Percentiles rank a stretch among this genome's conserved stretches.
Evolutionary conservation across 2,113 vertebrate species (phyloP).

Genomic region (Osmerus mordax): DNA sequence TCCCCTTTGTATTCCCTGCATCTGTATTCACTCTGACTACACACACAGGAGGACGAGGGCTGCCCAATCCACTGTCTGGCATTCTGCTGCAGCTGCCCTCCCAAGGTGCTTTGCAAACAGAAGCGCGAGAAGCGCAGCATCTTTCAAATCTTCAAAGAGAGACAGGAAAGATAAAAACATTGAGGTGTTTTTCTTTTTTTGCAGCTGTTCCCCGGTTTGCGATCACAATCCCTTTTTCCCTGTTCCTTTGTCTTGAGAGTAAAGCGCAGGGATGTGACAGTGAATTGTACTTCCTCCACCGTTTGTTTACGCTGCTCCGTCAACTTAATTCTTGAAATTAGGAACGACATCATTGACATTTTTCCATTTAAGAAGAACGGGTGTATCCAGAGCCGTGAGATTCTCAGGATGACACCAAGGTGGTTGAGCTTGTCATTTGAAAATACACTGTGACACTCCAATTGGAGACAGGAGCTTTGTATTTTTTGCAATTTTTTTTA

Average conservation of each 20-base stretch:
- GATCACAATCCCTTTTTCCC: conserved; percentile 76
- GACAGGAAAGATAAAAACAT: conserved; percentile 65
- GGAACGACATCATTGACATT: conserved; percentile 70
- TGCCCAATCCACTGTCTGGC: conserved; percentile 54
- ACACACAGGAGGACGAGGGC: conserved; percentile 50
- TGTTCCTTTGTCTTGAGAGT: conserved; percentile 67
- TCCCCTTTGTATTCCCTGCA: conserved; percentile 47
- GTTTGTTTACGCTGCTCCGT: conserved; percentile 77
- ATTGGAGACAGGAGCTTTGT: conserved; percentile 9
- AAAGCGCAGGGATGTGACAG: conserved; percentile 73
- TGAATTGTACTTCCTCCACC: conserved; percentile 71
- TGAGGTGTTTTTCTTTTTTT: conserved; percentile 70
- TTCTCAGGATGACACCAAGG: conserved; percentile 45
- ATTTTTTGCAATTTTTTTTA: neutral
- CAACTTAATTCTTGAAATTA: conserved; percentile 73
- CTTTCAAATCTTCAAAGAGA: conserved; percentile 58
- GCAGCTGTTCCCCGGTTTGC: conserved; percentile 65
- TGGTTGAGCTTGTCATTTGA: conserved; percentile 60
- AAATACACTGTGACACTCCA: conserved; percentile 56
- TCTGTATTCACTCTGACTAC: conserved; percentile 55
- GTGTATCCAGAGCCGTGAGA: conserved; percentile 67
- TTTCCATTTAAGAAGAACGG: conserved; percentile 61
- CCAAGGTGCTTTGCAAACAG: conserved; percentile 29
- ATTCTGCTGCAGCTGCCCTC: conserved; percentile 43
- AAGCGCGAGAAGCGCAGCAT: conserved; percentile 53